A percentile compares a stretch with the other conserved stretches of the same genome.
phyloP scores from a whole-genome alignment of 2,888 invertebrate genomes.

The Bombylius major region DNA sequence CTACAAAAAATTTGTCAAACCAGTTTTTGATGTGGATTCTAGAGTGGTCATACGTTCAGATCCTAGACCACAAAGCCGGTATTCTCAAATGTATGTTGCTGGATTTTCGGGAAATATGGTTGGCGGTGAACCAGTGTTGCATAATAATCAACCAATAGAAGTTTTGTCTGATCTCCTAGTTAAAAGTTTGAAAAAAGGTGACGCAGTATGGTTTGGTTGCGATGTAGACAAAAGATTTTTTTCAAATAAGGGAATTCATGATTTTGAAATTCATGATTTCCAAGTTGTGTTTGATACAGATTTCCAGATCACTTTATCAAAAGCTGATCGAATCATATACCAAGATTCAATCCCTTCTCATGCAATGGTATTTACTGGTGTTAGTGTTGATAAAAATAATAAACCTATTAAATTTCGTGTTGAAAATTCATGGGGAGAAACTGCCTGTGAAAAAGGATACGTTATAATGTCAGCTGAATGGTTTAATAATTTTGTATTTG shows the following conservation, averaged over 20 bases:
- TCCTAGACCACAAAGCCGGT: too few species aligned
- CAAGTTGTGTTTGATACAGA: conserved; percentile 71
- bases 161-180: conserved; percentile 59
- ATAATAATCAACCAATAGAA: conserved; percentile 80
- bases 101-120: too few species aligned
- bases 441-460: conserved; percentile 77
- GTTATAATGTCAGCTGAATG: conserved; percentile 69
- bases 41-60: too few species aligned
- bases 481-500: conserved; percentile 80
- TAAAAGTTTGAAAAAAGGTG: conserved; percentile 64
- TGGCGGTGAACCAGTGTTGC: too few species aligned
- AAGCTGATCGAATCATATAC: conserved; percentile 71
- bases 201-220: conserved; percentile 88
- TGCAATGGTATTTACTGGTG: too few species aligned
- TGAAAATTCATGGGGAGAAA: conserved; percentile 88
- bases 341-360: conserved; percentile 86
- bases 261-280: conserved; percentile 66
- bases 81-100: too few species aligned
- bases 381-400: conserved; percentile 57
- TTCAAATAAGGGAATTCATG: conserved; percentile 64
- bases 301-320: conserved; percentile 57
- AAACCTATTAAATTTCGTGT: conserved; percentile 67
- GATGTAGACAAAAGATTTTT: conserved; percentile 74
- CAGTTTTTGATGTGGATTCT: too few species aligned
- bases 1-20: too few species aligned